Evolutionary conservation across 2,113 vertebrate genomes (phyloP).

Genomic region (Trinectes maculatus): DNA sequence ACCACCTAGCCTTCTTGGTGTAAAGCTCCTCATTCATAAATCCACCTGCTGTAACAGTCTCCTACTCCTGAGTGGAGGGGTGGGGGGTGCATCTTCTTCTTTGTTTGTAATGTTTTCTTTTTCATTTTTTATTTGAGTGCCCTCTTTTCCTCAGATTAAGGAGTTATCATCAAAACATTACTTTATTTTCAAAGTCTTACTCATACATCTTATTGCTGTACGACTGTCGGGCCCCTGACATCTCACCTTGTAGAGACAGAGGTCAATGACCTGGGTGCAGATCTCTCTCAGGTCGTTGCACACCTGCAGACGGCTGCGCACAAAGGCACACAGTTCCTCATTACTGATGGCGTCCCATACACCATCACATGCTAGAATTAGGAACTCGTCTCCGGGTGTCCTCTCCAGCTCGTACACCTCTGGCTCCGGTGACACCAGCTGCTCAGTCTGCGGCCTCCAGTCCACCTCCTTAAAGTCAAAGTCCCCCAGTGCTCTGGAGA

Average conservation of each 20-base stretch:
- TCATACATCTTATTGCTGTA: background rate
- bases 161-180: too few relatives aligned
- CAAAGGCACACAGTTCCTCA: slow-evolving; percentile 81
- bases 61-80: too few relatives aligned
- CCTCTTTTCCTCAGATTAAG: too few relatives aligned
- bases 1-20: slow-evolving; percentile 6
- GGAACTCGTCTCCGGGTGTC: slow-evolving; percentile 80
- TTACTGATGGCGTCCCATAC: slow-evolving; percentile 86
- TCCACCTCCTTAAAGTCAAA: slow-evolving; percentile 85
- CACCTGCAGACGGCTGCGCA: slow-evolving; percentile 81
- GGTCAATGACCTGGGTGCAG: slow-evolving; percentile 83
- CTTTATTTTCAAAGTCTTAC: too few relatives aligned
- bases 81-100: too few relatives aligned
- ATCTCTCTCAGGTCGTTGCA: slow-evolving; percentile 83
- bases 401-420: slow-evolving; percentile 83
- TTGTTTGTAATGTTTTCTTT: background rate
- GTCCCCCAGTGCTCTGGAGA: slow-evolving; percentile 85
- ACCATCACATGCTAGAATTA: slow-evolving; percentile 86
- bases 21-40: slow-evolving; percentile 54
- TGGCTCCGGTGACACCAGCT: slow-evolving; percentile 86
- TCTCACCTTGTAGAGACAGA: slow-evolving; percentile 88
- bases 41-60: slow-evolving; percentile 5
- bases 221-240: background rate
- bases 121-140: background rate
- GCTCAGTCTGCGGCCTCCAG: slow-evolving; percentile 82